Conservation (phyloP, 2,113 vertebrate species). For the Leucopternis melanops region DNA sequence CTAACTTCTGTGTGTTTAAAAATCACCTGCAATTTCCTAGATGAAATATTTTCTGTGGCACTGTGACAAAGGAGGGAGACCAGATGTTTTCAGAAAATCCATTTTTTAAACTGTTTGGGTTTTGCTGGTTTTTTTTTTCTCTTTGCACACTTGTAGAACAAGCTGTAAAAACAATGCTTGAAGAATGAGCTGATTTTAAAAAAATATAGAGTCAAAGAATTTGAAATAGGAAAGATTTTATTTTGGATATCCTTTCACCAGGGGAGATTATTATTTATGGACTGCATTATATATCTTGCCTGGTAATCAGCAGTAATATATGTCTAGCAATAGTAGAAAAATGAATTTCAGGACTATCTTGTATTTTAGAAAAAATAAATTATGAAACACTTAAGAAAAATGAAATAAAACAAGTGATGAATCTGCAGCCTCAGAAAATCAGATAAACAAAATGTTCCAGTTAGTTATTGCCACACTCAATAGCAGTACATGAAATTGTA, state of each 20-base stretch:
- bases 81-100: constrained; percentile 17
- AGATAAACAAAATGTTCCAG: constrained; percentile 60
- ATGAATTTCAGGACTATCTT: constrained; percentile 41
- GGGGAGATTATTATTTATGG: constrained; percentile 57
- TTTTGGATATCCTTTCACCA: constrained; percentile 36
- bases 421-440: constrained; percentile 56
- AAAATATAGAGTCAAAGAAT: background rate
- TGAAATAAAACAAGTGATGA: constrained; percentile 50
- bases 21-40: constrained; percentile 28
- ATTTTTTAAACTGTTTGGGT: background rate
- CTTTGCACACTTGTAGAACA: constrained; percentile 37
- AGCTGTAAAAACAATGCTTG: constrained; percentile 55
- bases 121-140: background rate
- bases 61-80: constrained; percentile 16
- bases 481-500: constrained; percentile 64
- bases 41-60: constrained; percentile 45
- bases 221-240: constrained; percentile 28
- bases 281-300: constrained; percentile 45
- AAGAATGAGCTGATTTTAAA: constrained; percentile 34
- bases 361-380: constrained; percentile 46
- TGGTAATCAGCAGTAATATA: constrained; percentile 49
- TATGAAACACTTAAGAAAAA: constrained; percentile 56
- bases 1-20: constrained; percentile 7
- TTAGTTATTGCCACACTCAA: constrained; percentile 52
- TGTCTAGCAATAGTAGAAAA: constrained; percentile 42